Percentiles rank a stretch among this genome's conserved stretches.
These are phyloP conservation scores for Onthophagus sagittarius DNA, from an alignment of 2,888 invertebrate species.

Conservation along the genomic window DNA sequence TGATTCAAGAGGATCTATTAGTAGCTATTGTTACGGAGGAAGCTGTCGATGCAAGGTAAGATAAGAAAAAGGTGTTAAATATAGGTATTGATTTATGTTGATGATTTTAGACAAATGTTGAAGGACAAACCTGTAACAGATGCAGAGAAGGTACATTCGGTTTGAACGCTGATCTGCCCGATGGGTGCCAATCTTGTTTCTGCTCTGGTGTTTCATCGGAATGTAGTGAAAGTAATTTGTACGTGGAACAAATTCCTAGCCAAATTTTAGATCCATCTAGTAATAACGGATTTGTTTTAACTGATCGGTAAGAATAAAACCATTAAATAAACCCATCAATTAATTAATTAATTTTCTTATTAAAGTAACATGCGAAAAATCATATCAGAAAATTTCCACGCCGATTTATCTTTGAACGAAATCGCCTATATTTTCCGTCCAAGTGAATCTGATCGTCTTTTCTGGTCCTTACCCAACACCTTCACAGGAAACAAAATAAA, in stretches of 20 bases:
- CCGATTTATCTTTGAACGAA: constrained; percentile 57
- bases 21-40: constrained; percentile 52
- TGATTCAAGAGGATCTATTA: constrained; percentile 57
- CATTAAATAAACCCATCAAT: not conserved
- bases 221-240: constrained; percentile 67
- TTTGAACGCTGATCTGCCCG: constrained; percentile 62
- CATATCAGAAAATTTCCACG: constrained; percentile 48
- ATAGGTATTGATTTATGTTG: not conserved
- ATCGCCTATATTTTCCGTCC: constrained; percentile 57
- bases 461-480: constrained; percentile 71
- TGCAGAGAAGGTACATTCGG: constrained; percentile 80
- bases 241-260: constrained; percentile 63
- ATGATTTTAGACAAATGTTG: constrained; percentile 62
- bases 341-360: not conserved
- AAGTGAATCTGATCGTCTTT: constrained; percentile 53
- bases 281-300: constrained; percentile 62
- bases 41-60: constrained; percentile 64
- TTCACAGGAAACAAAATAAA: constrained; percentile 73
- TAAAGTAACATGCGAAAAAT: constrained; percentile 42
- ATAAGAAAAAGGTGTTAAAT: not conserved
- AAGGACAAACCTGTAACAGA: constrained; percentile 71
- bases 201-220: constrained; percentile 77
- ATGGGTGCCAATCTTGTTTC: constrained; percentile 83
- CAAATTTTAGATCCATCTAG: constrained; percentile 55
- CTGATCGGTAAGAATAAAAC: constrained; percentile 53